Evolutionary conservation across 2,113 vertebrate species (phyloP).

Genomic region (Osmerus eperlanus): DNA sequence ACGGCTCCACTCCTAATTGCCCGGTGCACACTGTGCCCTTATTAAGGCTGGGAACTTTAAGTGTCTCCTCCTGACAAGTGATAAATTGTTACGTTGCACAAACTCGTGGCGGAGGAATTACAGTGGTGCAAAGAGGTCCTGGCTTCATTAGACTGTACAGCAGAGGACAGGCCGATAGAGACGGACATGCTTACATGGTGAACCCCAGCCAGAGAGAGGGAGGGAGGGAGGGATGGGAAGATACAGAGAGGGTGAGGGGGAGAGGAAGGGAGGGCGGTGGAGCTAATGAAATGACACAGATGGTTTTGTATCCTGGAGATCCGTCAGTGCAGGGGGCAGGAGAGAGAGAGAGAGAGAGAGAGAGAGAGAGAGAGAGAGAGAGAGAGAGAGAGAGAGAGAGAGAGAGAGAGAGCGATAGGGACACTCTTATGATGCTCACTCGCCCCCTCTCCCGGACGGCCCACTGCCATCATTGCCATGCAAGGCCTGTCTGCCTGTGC

Average conservation of each 20-base stretch:
- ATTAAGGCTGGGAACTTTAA: slow-evolving; percentile 97
- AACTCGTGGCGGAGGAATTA: slow-evolving; percentile 92
- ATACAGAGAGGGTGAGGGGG: slow-evolving; percentile 10
- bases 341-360: slow-evolving; percentile 26
- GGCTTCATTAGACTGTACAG: slow-evolving; percentile 99
- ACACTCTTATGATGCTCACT: slow-evolving; percentile 27
- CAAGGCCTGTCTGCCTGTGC: slow-evolving; percentile 41
- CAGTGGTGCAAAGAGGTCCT: slow-evolving; percentile 85
- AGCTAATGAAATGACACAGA: slow-evolving; percentile 69
- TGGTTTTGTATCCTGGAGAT: slow-evolving; percentile 48
- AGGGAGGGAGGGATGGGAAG: slow-evolving; percentile 28
- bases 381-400: slow-evolving; percentile 29
- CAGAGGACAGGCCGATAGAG: slow-evolving; percentile 84
- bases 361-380: slow-evolving; percentile 27
- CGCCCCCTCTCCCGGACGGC: slow-evolving; percentile 1
- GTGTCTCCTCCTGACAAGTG: slow-evolving; percentile 96
- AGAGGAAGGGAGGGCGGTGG: slow-evolving; percentile 44
- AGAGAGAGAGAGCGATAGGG: too few species aligned
- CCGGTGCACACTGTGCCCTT: slow-evolving; percentile 95
- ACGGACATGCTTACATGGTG: slow-evolving; percentile 84
- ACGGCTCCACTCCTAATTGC: slow-evolving; percentile 97
- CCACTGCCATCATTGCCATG: slow-evolving; percentile 56
- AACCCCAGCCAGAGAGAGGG: slow-evolving; percentile 67
- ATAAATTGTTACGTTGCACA: slow-evolving; percentile 97
- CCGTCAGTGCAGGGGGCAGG: slow-evolving; percentile 35